Base-by-base conservation (phyloP, 2,797 vertebrate genomes). In the Bradypodion pumilum region DNA sequence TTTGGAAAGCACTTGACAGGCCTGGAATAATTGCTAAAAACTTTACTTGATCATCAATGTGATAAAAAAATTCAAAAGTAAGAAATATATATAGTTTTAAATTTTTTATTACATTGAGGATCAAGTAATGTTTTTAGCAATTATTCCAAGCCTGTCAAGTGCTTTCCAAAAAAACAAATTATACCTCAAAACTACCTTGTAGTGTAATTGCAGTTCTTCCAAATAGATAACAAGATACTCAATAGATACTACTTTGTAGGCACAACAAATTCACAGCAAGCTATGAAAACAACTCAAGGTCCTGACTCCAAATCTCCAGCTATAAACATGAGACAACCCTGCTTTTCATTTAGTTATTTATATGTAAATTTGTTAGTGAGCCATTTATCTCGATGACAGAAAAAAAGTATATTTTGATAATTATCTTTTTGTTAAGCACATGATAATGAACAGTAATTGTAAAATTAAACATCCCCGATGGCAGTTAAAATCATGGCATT, bases 161-260 rank as follows among this genome's bases (percentile, higher is more conserved):
- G 27, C 40, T 81, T 85, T 85, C 49, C 32, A 74, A 44, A 85
- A n/a, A 40, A 0, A 8, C 35, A 10, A 80, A 9, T 85, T 60
- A 76, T 86, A 32, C 68, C 35, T 74, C 2, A 3, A 6, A 63
- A 8, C 35, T 29, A 37, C 49, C 1, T 86, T 63, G 40, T 69
- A n/a, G 65, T 74, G 15, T 40, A 62, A 15, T 69, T 63, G 15
- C 60, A 4, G 21, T 68, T 52, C 73, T 87, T 85, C 82, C 25
- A 25, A 25, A 74, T 0, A 0, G 2, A 12, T 84, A 73, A 25
- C 2, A 78, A 52, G 25, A 40, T 2, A 81, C 74, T 73, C 0
- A 62, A 16, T 21, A 63, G 77, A 80, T 80, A 60, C 52, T 74
- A 21, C 81, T 74, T 29, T 78, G 66, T 56, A 88, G 91, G 56